These are phyloP conservation scores for Thelaira solivaga DNA, from an alignment of 2,888 invertebrate species.

Conservation along the genomic window DNA sequence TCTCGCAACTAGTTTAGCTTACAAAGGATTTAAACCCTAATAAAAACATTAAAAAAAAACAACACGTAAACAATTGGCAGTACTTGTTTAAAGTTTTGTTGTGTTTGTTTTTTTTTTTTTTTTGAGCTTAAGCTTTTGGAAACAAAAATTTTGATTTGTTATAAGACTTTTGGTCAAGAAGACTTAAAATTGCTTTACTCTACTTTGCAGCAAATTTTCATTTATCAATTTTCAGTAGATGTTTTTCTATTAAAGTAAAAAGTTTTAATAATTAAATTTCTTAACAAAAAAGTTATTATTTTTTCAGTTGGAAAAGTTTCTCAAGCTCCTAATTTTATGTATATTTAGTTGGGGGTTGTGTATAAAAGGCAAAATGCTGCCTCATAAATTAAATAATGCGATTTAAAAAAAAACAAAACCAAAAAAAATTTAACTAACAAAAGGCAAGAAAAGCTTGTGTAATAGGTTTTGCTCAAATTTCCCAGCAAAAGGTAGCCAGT, in stretches of 20 bases:
- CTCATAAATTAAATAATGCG: too few species aligned
- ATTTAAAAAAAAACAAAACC: too few species aligned
- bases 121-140: background rate
- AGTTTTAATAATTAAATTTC: background rate
- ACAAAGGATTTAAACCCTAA: conserved; percentile 42
- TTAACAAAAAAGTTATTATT: too few species aligned
- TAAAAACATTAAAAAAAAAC: conserved; percentile 19
- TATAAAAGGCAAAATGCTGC: too few species aligned
- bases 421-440: too few species aligned
- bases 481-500: too few species aligned
- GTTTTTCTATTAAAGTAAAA: background rate
- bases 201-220: background rate
- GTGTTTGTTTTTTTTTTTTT: too few species aligned
- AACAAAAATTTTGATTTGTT: conserved; percentile 20
- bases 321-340: too few species aligned
- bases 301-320: too few species aligned
- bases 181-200: background rate
- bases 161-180: background rate
- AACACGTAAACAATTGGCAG: conserved; percentile 33
- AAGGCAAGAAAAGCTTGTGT: too few species aligned
- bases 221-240: background rate
- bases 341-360: too few species aligned
- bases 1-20: background rate
- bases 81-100: conserved; percentile 6
- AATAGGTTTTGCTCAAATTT: too few species aligned